Evolutionary conservation across 1,140 invertebrate genomes (phyloP).

Genomic region (Oryctes rhinoceros): DNA sequence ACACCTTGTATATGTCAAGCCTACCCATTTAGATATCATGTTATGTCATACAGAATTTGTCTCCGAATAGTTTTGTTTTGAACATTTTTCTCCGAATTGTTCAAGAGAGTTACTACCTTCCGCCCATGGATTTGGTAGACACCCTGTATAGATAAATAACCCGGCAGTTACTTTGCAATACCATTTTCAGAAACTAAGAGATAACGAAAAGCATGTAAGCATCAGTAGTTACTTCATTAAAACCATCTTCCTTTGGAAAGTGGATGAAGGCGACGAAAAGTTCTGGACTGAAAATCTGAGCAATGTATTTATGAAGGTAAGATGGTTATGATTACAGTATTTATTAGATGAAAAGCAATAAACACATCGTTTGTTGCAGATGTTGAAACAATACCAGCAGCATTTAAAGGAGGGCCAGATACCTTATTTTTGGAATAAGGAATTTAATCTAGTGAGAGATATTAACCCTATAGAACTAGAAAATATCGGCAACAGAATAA

Average conservation of each 20-base stretch:
- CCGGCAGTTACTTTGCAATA: not conserved
- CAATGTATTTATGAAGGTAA: conserved; percentile 33
- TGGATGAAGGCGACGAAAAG: not conserved
- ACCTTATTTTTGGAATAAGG: conserved; percentile 6
- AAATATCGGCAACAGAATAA: not conserved
- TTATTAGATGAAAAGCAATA: not conserved
- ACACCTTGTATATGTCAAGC: no score
- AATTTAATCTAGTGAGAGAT: not conserved
- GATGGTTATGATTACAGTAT: not conserved
- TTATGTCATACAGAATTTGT: no score
- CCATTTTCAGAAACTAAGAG: not conserved
- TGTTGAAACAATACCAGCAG: not conserved
- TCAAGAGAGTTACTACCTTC: no score
- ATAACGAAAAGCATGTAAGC: not conserved
- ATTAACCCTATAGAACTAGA: not conserved
- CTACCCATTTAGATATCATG: no score
- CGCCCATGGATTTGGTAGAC: not conserved
- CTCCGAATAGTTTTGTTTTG: no score
- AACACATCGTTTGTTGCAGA: not conserved
- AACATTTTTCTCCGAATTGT: no score
- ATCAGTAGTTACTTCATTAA: conserved; percentile 31
- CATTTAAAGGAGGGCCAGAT: not conserved
- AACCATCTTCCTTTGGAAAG: conserved; percentile 3
- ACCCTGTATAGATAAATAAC: not conserved
- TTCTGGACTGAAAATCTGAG: not conserved